These are phyloP conservation scores for Atractosteus spatula DNA, from an alignment of 2,113 vertebrate species.

Conservation along the genomic window DNA sequence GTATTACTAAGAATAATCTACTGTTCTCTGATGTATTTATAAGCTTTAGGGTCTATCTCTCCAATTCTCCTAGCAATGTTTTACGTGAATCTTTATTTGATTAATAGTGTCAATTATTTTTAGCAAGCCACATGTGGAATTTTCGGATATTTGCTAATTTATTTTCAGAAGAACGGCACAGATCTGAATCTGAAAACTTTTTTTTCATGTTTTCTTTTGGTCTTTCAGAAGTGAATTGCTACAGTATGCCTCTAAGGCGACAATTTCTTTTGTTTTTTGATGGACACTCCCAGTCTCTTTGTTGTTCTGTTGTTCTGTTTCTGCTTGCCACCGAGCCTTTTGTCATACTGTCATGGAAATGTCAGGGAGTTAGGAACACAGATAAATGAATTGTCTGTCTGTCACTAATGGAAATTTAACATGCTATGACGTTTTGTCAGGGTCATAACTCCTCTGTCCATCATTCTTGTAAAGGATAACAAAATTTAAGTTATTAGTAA, in stretches of 20 bases:
- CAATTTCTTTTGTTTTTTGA: not conserved
- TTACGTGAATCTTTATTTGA: too few species aligned
- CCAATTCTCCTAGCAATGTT: too few species aligned
- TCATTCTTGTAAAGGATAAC: not conserved
- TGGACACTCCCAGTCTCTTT: not conserved
- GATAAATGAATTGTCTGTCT: slow-evolving; percentile 13
- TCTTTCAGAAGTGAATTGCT: too few species aligned
- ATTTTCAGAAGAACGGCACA: not conserved
- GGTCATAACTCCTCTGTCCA: not conserved
- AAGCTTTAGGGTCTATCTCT: too few species aligned
- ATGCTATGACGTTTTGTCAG: not conserved
- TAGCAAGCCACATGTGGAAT: too few species aligned
- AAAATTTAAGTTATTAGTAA: not conserved
- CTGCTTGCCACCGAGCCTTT: slow-evolving; percentile 14
- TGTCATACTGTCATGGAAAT: slow-evolving; percentile 21
- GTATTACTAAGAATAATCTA: too few species aligned
- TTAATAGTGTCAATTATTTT: too few species aligned
- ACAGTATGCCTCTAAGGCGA: too few species aligned
- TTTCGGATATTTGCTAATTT: too few species aligned
- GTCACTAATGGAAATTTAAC: slow-evolving; percentile 7
- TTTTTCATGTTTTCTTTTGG: too few species aligned
- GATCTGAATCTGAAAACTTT: not conserved
- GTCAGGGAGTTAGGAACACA: slow-evolving; percentile 20
- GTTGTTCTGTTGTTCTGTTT: not conserved
- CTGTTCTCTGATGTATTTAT: too few species aligned